Evolutionary conservation across 2,888 invertebrate genomes (phyloP), one percentile per base, ranked within the genome.

Genomic region (Unio delphinus): DNA sequence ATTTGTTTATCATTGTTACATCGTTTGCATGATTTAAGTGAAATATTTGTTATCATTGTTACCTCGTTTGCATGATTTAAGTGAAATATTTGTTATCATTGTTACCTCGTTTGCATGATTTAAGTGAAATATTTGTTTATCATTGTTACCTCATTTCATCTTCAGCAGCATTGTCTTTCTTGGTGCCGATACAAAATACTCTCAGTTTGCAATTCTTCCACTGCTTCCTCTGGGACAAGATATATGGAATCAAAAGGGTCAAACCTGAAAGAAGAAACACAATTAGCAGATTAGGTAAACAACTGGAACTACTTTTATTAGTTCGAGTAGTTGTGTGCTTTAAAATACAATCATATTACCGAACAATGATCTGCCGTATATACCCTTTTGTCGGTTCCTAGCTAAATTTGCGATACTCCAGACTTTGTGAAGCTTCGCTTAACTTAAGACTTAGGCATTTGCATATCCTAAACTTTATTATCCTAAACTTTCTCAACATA

Each of bases 111-210:
- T 87, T 97, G 23, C 23, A 23, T 23, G 23, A 23, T 23, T 23
- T 23, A 23, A 23, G 23, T 45, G 45, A 45, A 8, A 45, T 45
- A 45, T 45, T 11, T 11, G 8, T 45, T 45, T 11, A 45, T 45
- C 45, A 45, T 11, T 45, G 45, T 91, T 84, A 94, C 95, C 94
- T 95, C 80, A 96, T 92, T 87, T 97, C 96, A 85, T 98, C 97
- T 69, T 95, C 93, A 88, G 97, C 96, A 70, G 97, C 90, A 87
- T 97, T 96, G 0, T 96, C 94, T 81, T 96, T 93, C 90, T 96
- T 96, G 87, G 97, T 97, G 4, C 87, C 88, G 15, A 87, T 84
- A 73, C 90, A 88, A 78, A 92, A 91, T 26, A 91, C 90, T 26
- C 91, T 82, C 54, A 91, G 81, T 73, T 89, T 90, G 78, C 91